Conservation (phyloP, 1,140 invertebrate genomes). For the Solen grandis region DNA sequence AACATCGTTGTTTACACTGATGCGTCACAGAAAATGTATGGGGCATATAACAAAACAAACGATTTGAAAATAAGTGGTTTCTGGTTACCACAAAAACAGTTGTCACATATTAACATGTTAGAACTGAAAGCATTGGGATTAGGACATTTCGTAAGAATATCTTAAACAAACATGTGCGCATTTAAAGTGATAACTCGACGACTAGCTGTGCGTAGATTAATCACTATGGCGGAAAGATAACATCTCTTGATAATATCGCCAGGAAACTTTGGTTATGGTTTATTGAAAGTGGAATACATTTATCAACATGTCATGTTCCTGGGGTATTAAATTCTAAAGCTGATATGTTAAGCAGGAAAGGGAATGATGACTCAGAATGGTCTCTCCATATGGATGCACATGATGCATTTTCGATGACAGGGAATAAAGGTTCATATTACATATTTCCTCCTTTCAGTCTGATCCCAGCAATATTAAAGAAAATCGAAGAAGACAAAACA, state of each 20-base stretch:
- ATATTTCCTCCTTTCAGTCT: constrained; percentile 57
- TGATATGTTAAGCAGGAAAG: too few relatives aligned
- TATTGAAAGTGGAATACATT: background rate
- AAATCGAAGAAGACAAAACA: constrained; percentile 38
- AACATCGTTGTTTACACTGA: constrained; percentile 1
- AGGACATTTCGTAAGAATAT: constrained; percentile 10
- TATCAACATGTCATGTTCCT: constrained; percentile 14
- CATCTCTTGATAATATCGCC: background rate
- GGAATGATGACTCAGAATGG: too few relatives aligned
- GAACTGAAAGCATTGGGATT: constrained; percentile 25
- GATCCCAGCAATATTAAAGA: constrained; percentile 19
- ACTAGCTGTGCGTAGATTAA: constrained; percentile 22
- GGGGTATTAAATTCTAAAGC: background rate
- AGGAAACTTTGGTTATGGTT: background rate
- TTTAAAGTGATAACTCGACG: constrained; percentile 11
- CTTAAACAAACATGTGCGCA: background rate
- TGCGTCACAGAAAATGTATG: constrained; percentile 4
- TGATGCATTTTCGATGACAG: constrained; percentile 47
- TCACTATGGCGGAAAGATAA: background rate
- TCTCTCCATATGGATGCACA: too few relatives aligned
- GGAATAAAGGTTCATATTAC: constrained; percentile 33
- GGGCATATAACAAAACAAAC: constrained; percentile 16
- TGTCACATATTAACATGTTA: constrained; percentile 17
- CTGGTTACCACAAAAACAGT: constrained; percentile 7
- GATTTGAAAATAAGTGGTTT: constrained; percentile 1